Base-by-base conservation (phyloP, 2,888 invertebrate species). In the Busseola fusca region DNA sequence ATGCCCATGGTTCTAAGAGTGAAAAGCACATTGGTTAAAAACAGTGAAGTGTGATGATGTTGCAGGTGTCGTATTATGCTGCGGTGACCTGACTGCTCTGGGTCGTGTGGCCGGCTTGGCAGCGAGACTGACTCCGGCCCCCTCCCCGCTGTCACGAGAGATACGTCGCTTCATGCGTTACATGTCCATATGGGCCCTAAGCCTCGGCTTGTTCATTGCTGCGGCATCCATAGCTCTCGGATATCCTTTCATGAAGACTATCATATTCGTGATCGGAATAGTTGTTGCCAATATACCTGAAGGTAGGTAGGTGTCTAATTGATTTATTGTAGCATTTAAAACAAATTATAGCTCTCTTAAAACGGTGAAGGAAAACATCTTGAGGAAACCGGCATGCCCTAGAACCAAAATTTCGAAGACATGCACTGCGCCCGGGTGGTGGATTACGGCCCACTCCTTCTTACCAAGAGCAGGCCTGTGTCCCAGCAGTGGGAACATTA, bases 201-300 rank as follows among this genome's bases (percentile, higher is more conserved):
- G 98, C 90, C 97, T 99, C 78, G 99, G 99, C 74, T 97, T 99
- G 21, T 97, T 99, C 66, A 99, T 99, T 96, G 99, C 99, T 96
- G 92, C 98, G 65, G 98, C 99, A 87, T 98, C 99, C 71, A 97
- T 99, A 92, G 97, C 98, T 86, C 97, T 99, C 78, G 99, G 99
- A 84, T 99, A 99, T 94, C 98, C 99, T 91, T 99, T 99, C 98
- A 97, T 99, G 90, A 99, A 99, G 93, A 99, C 99, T 85, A 99
- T 99, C 78, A 98, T 99, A 93, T 99, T 99, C 96, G 97, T 99
- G 82, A 99, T 99, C 93, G 96, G 96, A 86, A 99, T 99, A 91
- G 99, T 99, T 94, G 99, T 99, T 68, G 99, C 99, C 77, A 99
- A 99, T 95, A 99, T 99, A 87, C 99, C 99, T 74, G 99, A 99